Evolutionary conservation across 2,797 vertebrate species (phyloP).

Genomic region (Botia kubotai): DNA sequence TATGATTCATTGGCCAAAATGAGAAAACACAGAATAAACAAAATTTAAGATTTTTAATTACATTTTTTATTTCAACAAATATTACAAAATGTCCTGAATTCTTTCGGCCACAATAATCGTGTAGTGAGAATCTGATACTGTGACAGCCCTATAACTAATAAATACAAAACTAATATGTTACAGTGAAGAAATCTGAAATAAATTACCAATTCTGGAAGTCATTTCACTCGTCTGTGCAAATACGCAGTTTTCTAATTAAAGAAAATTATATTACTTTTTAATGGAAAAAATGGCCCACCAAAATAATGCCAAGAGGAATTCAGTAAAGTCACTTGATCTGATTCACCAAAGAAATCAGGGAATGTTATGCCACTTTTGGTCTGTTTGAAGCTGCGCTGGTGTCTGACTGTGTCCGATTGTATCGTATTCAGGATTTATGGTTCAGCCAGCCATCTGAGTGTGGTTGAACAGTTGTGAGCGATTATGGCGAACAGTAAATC

Average conservation of each 20-base stretch:
- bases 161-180: neutral
- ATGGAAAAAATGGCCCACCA: constrained; percentile 2
- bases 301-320: constrained; percentile 9
- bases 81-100: too few relatives aligned
- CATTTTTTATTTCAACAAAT: too few relatives aligned
- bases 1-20: too few relatives aligned
- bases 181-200: neutral
- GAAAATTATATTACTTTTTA: neutral
- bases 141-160: too few relatives aligned
- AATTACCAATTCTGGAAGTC: neutral
- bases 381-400: constrained; percentile 41
- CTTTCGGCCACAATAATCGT: too few relatives aligned
- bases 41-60: too few relatives aligned
- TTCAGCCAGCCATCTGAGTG: constrained; percentile 43
- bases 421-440: constrained; percentile 55
- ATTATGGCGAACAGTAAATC: constrained; percentile 54
- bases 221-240: neutral
- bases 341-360: constrained; percentile 41
- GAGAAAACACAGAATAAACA: too few relatives aligned
- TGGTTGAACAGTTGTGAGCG: constrained; percentile 56
- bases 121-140: too few relatives aligned
- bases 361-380: constrained; percentile 22
- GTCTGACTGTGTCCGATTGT: constrained; percentile 38
- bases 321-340: constrained; percentile 16
- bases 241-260: neutral